Base-by-base conservation (phyloP, 2,113 vertebrate genomes). In the Amazona vittata region DNA sequence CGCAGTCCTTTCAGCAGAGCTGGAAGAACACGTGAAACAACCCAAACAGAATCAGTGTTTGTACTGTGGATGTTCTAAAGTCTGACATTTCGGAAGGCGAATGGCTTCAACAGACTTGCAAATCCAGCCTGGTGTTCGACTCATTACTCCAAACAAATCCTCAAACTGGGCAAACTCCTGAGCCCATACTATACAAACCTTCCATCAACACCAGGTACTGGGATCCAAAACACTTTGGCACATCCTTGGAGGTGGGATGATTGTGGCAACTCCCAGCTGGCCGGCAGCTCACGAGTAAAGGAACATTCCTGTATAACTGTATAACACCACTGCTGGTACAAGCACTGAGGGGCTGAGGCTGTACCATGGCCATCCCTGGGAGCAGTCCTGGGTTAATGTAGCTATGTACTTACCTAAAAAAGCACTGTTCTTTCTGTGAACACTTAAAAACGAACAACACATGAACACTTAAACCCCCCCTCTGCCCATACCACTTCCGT, bases 351-450 rank as follows among this genome's bases (percentile, higher is more conserved):
- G 46, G 16, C 69, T 59, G 62, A 7, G 16, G 9, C 16, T 46
- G 2, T 0, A 31, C 55, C 43, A 9, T 0, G 39, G 44, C 47
- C 37, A 3, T 0, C 9, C 28, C 16, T 46, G 70, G 43, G 63
- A 22, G 18, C 12, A 64, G 39, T 1, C 39, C 79, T 29, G 75
- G 5, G 2, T 13, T 13, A 14, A 35, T 2, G 25, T 11, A 50
- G 29, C 10, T 60, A n/a, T 1, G 6, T 1, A 3, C 59, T 33
- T 39, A 22, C 15, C 15, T 24, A 12, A 2, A 46, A 63, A 62
- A 37, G 4, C 15, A 10, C 7, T 43, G 2, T 14, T 53, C 50
- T 33, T 39, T 26, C 41, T 76, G 41, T 8, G 46, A 52, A n/a
- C 41, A 12, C 15, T 60, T 43, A 3, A 65, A 90, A 81, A 26